Base-by-base conservation (phyloP, 2,113 vertebrate species). In the Typhlomys cinereus region DNA sequence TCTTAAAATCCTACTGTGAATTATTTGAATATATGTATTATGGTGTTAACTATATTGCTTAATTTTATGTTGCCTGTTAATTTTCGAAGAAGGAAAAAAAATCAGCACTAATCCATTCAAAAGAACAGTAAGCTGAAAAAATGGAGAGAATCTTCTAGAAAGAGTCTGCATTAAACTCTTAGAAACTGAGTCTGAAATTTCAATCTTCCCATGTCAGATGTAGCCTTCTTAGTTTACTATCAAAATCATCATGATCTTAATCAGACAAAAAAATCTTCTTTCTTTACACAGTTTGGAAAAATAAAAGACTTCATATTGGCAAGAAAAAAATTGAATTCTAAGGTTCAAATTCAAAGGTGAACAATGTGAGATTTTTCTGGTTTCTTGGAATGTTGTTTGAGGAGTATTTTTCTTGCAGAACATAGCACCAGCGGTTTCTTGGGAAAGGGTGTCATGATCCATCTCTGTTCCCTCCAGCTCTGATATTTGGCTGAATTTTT, bases 11-110 rank as follows among this genome's bases (percentile, higher is more conserved):
- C 92, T 93, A 92, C 92, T 90, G 89, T 90, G 95, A 96, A 96
- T 95, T 89, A 96, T 95, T 92, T 96, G 95, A 91, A 88, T 90
- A 87, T 93, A 96, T 93, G 78, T 92, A 95, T 96, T 93, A 94
- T 93, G 93, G 78, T 92, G 92, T 96, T 95, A 96, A 96, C 39
- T 96, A 66, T 93, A 90, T 96, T 94, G 94, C 93, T 95, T 97
- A 96, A 67, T 95, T 36, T 97, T 88, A 81, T 91, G 90, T 95
- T 95, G 96, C 82, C 85, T 76, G 89, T 81, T 95, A 87, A 82
- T 75, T 67, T 82, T 88, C 95, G 73, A 94, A 90, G 82, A 87
- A 94, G 95, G 93, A 95, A 92, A 97, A 95, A 85, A 44, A 69
- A 75, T 95, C 90, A 96, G n/a, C 94, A 41, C 76, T 96, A 91